Base-by-base conservation (phyloP, 53 echinoderm and acorn worm genomes). In the Crossaster papposus region DNA sequence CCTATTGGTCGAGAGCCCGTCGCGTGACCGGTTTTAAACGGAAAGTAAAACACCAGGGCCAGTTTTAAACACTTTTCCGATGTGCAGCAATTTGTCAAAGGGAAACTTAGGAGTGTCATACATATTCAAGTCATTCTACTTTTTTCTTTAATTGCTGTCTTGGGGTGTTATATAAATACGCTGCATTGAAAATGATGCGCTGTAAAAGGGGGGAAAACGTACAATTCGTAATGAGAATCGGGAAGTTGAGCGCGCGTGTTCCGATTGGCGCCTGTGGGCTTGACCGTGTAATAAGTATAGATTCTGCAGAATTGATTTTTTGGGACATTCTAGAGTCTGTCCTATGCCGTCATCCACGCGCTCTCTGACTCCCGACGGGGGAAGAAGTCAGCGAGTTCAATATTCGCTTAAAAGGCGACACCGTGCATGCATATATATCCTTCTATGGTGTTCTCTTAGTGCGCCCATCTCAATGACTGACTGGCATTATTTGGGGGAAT, bases 371-470 rank as follows among this genome's bases (percentile, higher is more conserved):
- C 36, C 54, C 68, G 38, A 8, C 28, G 38, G 24, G n/a, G 82
- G 37, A 62, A 81, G 68, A 82, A 65, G 65, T 65, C 82, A 82
- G 11, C 14, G 70, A 28, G 82, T 64, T 82, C 82, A 82, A 82
- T 38, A 28, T 3, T 51, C 65, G 65, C 36, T 62, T 32, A n/a
- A n/a, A 68, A 26, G 68, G 10, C 11, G 0, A 5, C 24, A 26
- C 10, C 28, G 24, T 68, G 44, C 44, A 5, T 44, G 44, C 9
- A 44, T 44, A 44, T 44, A 0, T 44, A 7, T 9, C 44, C 44
- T 44, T 44, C 44, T 44, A 44, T 44, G 9, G 44, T 44, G 44
- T 44, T 9, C 44, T 44, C 44, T 44, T 44, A n/a, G n/a, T 44
- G 44, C 44, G 9, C 44, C 44, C 9, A 44, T 44, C 44, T 44